These are phyloP conservation scores for Malurus splendens DNA, from an alignment of 2,797 vertebrate species.

Conservation along the genomic window DNA sequence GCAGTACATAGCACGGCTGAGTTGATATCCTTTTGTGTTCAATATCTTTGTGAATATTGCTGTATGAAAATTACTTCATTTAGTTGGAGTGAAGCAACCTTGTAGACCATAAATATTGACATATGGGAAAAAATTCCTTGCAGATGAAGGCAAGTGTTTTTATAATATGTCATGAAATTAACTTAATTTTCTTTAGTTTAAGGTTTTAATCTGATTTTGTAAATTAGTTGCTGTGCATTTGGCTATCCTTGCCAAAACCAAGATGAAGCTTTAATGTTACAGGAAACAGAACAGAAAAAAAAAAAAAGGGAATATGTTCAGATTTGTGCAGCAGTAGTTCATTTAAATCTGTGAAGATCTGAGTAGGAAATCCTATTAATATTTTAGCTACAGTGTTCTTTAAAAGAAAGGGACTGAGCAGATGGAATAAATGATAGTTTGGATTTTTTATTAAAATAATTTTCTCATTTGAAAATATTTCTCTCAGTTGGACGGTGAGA, in stretches of 20 bases:
- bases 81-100: neutral
- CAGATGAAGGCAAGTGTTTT: slow-evolving; percentile 15
- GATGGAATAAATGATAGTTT: neutral
- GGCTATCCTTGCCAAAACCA: neutral
- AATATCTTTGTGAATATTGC: slow-evolving; percentile 23
- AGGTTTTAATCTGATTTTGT: slow-evolving; percentile 67
- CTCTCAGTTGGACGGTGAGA: neutral
- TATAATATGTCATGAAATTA: slow-evolving; percentile 10
- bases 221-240: slow-evolving; percentile 33
- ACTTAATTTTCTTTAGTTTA: slow-evolving; percentile 48
- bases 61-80: slow-evolving; percentile 1
- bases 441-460: neutral
- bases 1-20: neutral
- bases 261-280: slow-evolving; percentile 13
- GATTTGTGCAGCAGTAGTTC: slow-evolving; percentile 1
- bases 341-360: neutral
- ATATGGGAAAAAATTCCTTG: slow-evolving; percentile 21
- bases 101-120: slow-evolving; percentile 25
- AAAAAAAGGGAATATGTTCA: slow-evolving; percentile 6
- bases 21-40: neutral
- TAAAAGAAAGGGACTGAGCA: neutral
- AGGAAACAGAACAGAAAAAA: neutral
- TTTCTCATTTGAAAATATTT: neutral
- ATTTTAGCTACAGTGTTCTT: neutral
- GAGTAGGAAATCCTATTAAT: neutral